These are phyloP conservation scores for Parthenolecanium corni DNA, from an alignment of 2,888 invertebrate genomes.

Conservation along the genomic window DNA sequence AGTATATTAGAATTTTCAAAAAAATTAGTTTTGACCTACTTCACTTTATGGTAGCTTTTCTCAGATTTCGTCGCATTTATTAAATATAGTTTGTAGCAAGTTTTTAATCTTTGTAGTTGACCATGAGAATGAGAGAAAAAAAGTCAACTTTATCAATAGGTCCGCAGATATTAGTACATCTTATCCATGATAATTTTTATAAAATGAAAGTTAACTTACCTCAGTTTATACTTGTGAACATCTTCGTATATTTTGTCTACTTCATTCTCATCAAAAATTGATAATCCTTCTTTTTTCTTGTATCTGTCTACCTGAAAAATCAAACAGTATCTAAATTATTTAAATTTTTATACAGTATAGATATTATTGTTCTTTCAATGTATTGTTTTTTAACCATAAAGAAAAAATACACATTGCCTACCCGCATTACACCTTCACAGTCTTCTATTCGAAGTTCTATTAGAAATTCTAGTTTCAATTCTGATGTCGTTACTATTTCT, in stretches of 20 bases:
- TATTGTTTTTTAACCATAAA: no score
- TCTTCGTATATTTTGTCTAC: slow-evolving; percentile 21
- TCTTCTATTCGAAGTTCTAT: slow-evolving; percentile 27
- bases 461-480: slow-evolving; percentile 25
- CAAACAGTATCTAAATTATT: not conserved
- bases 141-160: no score
- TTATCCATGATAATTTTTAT: no score
- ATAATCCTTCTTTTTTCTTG: slow-evolving; percentile 17
- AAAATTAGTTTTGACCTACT: no score
- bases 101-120: no score
- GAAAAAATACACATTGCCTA: slow-evolving; percentile 15
- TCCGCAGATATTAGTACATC: no score
- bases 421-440: slow-evolving; percentile 33
- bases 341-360: not conserved
- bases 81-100: no score
- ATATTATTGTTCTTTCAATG: not conserved
- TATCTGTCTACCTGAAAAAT: slow-evolving; percentile 11
- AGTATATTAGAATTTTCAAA: no score
- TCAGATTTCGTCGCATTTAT: no score
- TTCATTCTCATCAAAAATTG: slow-evolving; percentile 1
- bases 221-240: slow-evolving; percentile 21
- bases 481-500: slow-evolving; percentile 40
- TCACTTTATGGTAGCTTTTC: no score
- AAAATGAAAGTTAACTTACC: slow-evolving; percentile 12
- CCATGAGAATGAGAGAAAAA: no score